Evolutionary conservation across 2,888 invertebrate species (phyloP).

Genomic region (Cephus sareptanus): DNA sequence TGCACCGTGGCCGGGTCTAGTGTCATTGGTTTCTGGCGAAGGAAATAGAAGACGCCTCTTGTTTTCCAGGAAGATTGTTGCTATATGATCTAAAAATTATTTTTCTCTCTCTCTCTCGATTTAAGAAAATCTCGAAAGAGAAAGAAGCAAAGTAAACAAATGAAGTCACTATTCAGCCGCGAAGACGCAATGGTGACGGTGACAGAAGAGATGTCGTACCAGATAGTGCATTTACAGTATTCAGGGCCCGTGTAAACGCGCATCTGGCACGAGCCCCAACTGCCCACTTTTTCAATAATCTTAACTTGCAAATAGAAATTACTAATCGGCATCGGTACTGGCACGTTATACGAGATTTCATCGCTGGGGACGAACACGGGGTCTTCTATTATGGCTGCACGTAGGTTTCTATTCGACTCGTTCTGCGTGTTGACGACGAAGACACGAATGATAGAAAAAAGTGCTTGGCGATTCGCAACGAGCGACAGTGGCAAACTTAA

Average conservation of each 20-base stretch:
- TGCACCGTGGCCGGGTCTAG: not conserved
- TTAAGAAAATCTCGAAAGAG: not conserved
- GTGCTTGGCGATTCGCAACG: too few relatives aligned
- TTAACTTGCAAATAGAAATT: not conserved
- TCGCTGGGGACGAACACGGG: not conserved
- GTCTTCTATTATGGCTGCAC: not conserved
- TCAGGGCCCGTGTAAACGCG: slow-evolving; percentile 89
- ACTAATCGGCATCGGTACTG: not conserved
- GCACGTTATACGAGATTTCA: not conserved
- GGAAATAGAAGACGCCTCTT: not conserved
- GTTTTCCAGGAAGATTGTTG: too few relatives aligned
- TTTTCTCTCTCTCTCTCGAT: slow-evolving; percentile 8
- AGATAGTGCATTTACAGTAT: slow-evolving; percentile 99
- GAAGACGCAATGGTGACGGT: slow-evolving; percentile 34
- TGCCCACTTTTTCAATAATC: slow-evolving; percentile 49
- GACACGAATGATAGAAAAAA: not conserved
- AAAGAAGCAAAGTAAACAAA: not conserved
- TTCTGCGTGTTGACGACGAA: not conserved
- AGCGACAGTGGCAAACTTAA: not conserved
- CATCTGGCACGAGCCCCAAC: slow-evolving; percentile 96
- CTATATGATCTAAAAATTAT: not conserved
- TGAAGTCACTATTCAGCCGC: not conserved
- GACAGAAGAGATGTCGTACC: slow-evolving; percentile 90
- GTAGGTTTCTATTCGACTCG: not conserved
- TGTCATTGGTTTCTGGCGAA: slow-evolving; percentile 1